These are phyloP conservation scores for Hystrix cristata DNA, from an alignment of 2,113 vertebrate genomes.

Conservation along the genomic window DNA sequence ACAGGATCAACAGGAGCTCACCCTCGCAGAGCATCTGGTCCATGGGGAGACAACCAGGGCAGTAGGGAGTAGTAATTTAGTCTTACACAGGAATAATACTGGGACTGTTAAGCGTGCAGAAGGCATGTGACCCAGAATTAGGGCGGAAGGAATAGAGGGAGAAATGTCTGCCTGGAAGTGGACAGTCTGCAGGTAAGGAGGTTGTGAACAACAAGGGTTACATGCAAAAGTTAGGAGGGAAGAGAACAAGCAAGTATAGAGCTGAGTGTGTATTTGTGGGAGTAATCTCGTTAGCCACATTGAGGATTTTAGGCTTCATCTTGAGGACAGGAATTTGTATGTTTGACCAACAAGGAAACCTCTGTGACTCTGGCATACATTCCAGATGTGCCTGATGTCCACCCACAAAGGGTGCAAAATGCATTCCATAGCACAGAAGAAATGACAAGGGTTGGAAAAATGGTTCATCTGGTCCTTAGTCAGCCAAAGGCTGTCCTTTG, in stretches of 20 bases:
- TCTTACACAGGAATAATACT: not conserved
- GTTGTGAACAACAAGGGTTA: not conserved
- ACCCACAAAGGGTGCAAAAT: not conserved
- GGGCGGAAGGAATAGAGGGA: not conserved
- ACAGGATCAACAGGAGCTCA: not conserved
- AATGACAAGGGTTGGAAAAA: not conserved
- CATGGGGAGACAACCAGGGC: not conserved
- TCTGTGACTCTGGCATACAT: not conserved
- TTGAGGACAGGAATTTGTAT: not conserved
- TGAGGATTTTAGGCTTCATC: not conserved
- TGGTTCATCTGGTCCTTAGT: not conserved
- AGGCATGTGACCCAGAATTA: not conserved
- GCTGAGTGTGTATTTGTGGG: not conserved
- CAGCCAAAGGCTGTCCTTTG: not conserved
- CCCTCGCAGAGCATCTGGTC: not conserved
- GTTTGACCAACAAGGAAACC: not conserved
- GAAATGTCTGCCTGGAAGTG: not conserved
- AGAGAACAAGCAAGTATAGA: rapidly evolving
- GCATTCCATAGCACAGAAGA: not conserved
- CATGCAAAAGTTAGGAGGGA: no score
- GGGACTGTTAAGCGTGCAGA: not conserved
- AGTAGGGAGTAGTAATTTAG: not conserved
- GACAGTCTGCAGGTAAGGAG: not conserved
- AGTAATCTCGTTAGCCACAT: not conserved
- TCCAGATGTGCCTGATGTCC: not conserved